Conservation (phyloP, 2,888 invertebrate genomes). For the Lasioglossum pauxillum region DNA sequence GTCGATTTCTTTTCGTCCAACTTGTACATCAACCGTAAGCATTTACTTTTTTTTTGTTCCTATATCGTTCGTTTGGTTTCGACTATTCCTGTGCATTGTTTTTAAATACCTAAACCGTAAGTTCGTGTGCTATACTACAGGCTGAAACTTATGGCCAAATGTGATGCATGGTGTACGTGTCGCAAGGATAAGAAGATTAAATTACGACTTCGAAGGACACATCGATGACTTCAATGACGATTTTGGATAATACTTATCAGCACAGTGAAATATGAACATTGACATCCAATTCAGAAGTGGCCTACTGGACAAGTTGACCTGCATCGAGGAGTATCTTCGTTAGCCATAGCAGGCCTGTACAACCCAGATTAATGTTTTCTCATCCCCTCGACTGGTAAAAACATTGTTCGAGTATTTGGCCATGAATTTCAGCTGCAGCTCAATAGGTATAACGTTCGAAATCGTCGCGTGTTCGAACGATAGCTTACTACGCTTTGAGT, state of each 20-base stretch:
- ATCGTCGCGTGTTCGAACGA: conserved; percentile 63
- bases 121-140: conserved; percentile 39
- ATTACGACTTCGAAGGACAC: background rate
- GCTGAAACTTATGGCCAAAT: conserved; percentile 32
- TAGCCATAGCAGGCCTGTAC: background rate
- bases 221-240: background rate
- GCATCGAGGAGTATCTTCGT: background rate
- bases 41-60: conserved; percentile 47
- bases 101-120: conserved; percentile 54
- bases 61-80: conserved; percentile 49
- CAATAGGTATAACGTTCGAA: conserved; percentile 38
- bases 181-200: conserved; percentile 4
- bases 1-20: conserved; percentile 44
- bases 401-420: background rate
- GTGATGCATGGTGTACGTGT: background rate
- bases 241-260: background rate
- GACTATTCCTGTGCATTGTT: conserved; percentile 58
- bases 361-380: background rate
- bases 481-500: conserved; percentile 73
- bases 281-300: background rate
- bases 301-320: background rate
- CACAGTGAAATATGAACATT: background rate
- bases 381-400: background rate
- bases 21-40: conserved; percentile 58
- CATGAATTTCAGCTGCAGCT: conserved; percentile 15